These are phyloP conservation scores for Drosophila biarmipes DNA, from an alignment of 1,140 invertebrate genomes.

Conservation along the genomic window DNA sequence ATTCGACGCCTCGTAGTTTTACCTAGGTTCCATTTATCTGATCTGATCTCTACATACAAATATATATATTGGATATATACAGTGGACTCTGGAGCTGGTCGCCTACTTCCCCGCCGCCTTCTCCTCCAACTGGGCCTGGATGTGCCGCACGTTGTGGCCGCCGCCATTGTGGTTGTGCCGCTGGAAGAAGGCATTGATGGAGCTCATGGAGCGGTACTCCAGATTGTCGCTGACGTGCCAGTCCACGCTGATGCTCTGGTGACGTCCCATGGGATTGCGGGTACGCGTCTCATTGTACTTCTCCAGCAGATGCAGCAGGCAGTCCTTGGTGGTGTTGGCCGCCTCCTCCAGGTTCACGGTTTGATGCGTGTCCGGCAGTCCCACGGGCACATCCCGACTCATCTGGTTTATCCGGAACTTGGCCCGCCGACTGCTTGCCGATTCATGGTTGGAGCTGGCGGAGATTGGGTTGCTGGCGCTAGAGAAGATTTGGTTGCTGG, in stretches of 20 bases:
- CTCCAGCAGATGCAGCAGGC: constrained; percentile 89
- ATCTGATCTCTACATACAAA: constrained; percentile 39
- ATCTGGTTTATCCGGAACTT: constrained; percentile 87
- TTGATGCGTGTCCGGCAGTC: constrained; percentile 86
- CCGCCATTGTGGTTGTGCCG: constrained; percentile 86
- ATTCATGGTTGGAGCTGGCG: constrained; percentile 55
- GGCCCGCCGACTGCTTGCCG: constrained; percentile 84
- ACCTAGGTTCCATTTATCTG: constrained; percentile 47
- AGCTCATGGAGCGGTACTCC: constrained; percentile 87
- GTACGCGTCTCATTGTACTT: constrained; percentile 88
- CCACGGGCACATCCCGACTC: constrained; percentile 88
- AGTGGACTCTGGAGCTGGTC: constrained; percentile 2
- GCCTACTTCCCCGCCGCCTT: constrained; percentile 77
- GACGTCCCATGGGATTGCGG: constrained; percentile 69
- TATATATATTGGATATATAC: constrained; percentile 46
- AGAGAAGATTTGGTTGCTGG: constrained; percentile 25
- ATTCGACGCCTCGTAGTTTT: constrained; percentile 50
- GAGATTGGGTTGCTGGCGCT: constrained; percentile 26
- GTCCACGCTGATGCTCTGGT: constrained; percentile 83
- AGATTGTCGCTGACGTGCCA: constrained; percentile 82
- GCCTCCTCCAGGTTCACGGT: constrained; percentile 86
- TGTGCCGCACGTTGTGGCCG: constrained; percentile 75
- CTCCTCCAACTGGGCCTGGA: constrained; percentile 80
- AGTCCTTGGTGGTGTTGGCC: constrained; percentile 89
- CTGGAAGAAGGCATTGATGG: constrained; percentile 89